Evolutionary conservation across 2,888 invertebrate species (phyloP), one percentile per base, ranked within the genome.

Genomic region (Schrankia costaestrigalis): DNA sequence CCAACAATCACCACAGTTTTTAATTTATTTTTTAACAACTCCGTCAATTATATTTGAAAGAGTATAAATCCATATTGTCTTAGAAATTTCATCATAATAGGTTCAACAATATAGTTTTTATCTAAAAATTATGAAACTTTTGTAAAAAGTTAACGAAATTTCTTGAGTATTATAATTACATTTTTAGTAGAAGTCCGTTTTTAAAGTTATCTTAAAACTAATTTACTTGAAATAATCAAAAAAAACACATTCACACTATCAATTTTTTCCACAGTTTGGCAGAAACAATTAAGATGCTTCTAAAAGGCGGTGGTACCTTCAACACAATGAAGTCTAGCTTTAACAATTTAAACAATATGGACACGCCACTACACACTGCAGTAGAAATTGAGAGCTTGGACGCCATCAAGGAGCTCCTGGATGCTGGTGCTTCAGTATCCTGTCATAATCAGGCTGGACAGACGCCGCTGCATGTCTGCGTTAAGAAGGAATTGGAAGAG

Each of bases 341-440:
- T 0, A 54, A 43, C 0, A 46, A 44, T 1, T 38, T 65, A 2
- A 40, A 56, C 15, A 56, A 55, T 9, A 32, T 60, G 35, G 75
- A 80, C 11, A 89, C 89, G 0, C 87, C 90, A 0, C 68, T 91
- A 0, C 90, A 90, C 44, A 87, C 84, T 0, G 90, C 90, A 0
- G 89, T 89, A 0, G 74, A 80, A 26, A 57, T 89, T 1, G 79
- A 75, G 3, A 82, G 76, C 26, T 40, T 79, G 17, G 79, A 84
- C 0, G 83, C 82, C 2, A 82, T 89, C 1, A 69, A 67, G 7
- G 69, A 77, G 23, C 63, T 90, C 1, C 55, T 90, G 3, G 66
- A 78, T 1, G 71, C 78, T 6, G 87, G 84, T 1, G 85, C 78
- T 0, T 75, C 74, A 1, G 73, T 85, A 1, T 71, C 74, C 2